These are phyloP conservation scores for Uria lomvia DNA, from an alignment of 2,113 vertebrate genomes.

Conservation along the genomic window DNA sequence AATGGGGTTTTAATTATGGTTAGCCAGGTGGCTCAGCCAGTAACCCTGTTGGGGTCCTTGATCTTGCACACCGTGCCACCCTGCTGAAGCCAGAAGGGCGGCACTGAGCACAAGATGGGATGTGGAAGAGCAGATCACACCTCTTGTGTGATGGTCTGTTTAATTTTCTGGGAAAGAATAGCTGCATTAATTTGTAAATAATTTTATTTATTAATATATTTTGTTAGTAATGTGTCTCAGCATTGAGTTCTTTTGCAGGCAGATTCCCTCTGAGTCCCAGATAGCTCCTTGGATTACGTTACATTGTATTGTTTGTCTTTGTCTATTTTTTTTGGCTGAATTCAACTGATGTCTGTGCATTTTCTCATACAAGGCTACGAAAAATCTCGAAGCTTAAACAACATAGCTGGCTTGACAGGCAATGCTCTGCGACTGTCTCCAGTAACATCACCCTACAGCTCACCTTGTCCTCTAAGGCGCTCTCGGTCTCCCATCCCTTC, in stretches of 20 bases:
- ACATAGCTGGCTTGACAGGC: constrained; percentile 90
- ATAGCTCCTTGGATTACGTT: constrained; percentile 67
- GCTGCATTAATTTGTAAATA: neutral
- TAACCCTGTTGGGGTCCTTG: neutral
- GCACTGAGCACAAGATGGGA: neutral
- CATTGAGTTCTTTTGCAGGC: constrained; percentile 60
- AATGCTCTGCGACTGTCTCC: constrained; percentile 92
- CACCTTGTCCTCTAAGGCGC: constrained; percentile 90
- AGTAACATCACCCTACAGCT: constrained; percentile 92
- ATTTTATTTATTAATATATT: neutral
- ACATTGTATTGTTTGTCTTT: constrained; percentile 84
- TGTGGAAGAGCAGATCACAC: neutral
- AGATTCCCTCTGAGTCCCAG: constrained; percentile 35
- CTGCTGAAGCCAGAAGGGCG: neutral
- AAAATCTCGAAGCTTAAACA: constrained; percentile 97
- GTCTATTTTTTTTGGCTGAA: constrained; percentile 80
- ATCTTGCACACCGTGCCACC: neutral
- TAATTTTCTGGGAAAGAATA: constrained; percentile 12
- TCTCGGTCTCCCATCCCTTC: constrained; percentile 93
- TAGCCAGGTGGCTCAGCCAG: neutral
- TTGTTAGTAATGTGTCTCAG: constrained; percentile 36
- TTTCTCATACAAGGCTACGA: constrained; percentile 91
- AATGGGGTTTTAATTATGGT: neutral
- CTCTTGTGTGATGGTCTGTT: neutral
- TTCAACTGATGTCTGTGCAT: constrained; percentile 86